Conservation (phyloP, 2,888 invertebrate genomes). For the Poecilobothrus nobilitatus region DNA sequence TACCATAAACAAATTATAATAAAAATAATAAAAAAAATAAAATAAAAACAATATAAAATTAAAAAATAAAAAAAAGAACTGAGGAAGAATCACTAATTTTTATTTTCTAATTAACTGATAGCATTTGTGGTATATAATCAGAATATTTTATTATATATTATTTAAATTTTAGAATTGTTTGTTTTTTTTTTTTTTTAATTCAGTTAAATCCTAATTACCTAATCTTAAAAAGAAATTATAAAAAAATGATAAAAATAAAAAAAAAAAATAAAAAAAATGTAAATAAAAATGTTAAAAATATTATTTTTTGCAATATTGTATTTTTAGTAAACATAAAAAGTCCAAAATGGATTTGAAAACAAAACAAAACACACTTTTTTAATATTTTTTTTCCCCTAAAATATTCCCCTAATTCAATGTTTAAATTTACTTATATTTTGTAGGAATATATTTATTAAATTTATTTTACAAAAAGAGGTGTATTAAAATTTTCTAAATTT, state of each 20-base stretch:
- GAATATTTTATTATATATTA: neutral
- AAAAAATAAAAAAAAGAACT: neutral
- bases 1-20: neutral
- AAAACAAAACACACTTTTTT: too few species aligned
- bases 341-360: too few species aligned
- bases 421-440: too few species aligned
- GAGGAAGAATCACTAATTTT: neutral
- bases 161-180: neutral
- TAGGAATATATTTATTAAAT: too few species aligned
- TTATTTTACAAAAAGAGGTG: too few species aligned
- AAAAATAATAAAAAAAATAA: neutral
- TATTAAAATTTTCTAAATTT: too few species aligned
- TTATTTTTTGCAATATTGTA: neutral
- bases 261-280: neutral
- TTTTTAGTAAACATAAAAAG: neutral
- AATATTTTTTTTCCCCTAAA: too few species aligned
- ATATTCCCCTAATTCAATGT: too few species aligned
- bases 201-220: neutral
- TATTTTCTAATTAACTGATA: neutral
- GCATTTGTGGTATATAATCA: neutral
- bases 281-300: conserved; percentile 1
- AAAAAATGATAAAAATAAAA: neutral
- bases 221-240: neutral
- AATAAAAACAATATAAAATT: neutral
- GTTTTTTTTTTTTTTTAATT: neutral